phyloP scores from a whole-genome alignment of 2,113 vertebrate species.

The Pomatostomus ruficeps region DNA sequence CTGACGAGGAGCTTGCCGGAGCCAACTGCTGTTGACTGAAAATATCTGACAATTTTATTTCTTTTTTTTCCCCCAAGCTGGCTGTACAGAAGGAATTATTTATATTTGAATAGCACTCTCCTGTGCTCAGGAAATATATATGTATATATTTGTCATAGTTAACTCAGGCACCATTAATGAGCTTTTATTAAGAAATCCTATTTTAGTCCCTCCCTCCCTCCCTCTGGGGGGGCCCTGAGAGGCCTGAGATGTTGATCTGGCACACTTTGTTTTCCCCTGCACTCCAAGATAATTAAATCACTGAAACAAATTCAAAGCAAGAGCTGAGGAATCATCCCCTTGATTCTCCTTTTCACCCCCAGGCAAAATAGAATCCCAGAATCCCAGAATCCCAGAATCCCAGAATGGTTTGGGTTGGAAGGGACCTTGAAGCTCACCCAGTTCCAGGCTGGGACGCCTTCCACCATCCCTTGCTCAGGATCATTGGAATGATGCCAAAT shows the following conservation, averaged over 20 bases:
- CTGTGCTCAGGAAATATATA: neutral
- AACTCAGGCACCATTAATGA: neutral
- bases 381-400: too few relatives aligned
- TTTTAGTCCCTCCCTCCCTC: neutral
- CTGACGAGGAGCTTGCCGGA: constrained; percentile 9
- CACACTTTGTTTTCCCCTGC: neutral
- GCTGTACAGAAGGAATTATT: neutral
- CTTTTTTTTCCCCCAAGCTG: neutral
- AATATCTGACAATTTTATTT: neutral
- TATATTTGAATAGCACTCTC: neutral
- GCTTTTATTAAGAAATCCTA: neutral
- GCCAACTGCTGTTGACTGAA: constrained; percentile 40
- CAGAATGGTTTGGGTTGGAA: neutral
- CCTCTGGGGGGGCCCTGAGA: neutral
- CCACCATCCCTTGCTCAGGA: neutral
- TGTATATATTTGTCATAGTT: neutral
- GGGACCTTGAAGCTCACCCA: neutral
- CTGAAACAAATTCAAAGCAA: neutral
- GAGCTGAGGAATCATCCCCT: neutral
- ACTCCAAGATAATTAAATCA: neutral
- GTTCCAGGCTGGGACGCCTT: neutral
- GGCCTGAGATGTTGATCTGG: neutral
- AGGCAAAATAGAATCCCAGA: neutral
- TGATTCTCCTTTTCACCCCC: neutral
- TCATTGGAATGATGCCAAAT: neutral